Base-by-base conservation (phyloP, 2,797 vertebrate genomes). In the Parauchenoglanis punctatus region DNA sequence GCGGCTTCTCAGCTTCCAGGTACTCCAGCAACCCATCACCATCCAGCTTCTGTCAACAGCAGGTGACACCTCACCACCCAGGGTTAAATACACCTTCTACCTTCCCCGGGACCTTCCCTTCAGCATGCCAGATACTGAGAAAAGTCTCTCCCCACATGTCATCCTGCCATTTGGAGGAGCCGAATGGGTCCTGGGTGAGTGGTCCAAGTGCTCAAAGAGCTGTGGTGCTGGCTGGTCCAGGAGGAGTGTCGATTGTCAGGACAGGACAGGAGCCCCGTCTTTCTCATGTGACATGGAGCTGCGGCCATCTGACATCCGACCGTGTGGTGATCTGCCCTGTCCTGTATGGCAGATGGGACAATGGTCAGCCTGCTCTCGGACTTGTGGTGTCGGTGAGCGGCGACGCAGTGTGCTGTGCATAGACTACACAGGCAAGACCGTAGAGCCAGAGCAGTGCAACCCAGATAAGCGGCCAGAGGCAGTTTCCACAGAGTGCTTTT, bases 11-110 rank as follows among this genome's bases (percentile, higher is more conserved):
- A 99, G 98, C 92, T 99, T 97, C 94, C 95, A 92, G 25, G 95
- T 95, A 87, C 96, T 99, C 20, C 95, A 95, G 0, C 97, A 98
- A 90, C 91, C 96, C 20, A 92, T 99, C 90, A 97, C 95, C 0
- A 93, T 99, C 77, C 98, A 99, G 90, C 95, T 99, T 68, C 93
- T 99, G 87, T 96, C 95, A 0, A 97, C 97, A 0, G 95, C 95
- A 0, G 96, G 96, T 0, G 97, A 98, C 72, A 59, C 91, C 75
- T 96, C 95, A 87, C 96, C 96, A 0, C 97, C 97, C 0, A 99
- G 96, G 88, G 96, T 99, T 90, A 99, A 97, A 89, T 99, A 99
- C 56, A 96, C 96, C 28, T 99, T 99, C 92, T 99, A 97, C 91
- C 95, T 99, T 91, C 97, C 98, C 0, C 97, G 94, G 87, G 96